Evolutionary conservation across 2,113 vertebrate species (phyloP).

Genomic region (Elephantulus edwardii): DNA sequence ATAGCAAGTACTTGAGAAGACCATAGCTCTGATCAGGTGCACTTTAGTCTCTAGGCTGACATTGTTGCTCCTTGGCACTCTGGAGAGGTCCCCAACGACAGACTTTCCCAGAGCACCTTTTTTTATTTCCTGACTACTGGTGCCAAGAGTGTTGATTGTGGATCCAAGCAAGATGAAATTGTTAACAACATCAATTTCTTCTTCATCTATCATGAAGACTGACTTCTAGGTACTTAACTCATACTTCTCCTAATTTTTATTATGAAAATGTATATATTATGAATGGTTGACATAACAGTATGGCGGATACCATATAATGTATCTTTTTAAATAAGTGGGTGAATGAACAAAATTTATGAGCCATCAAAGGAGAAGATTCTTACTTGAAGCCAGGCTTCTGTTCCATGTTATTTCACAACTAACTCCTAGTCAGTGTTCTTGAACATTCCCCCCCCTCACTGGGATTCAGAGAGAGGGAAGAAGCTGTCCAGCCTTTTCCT

Average conservation of each 20-base stretch:
- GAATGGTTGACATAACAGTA: background rate
- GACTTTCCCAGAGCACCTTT: too few relatives aligned
- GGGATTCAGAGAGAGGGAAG: background rate
- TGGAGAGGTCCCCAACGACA: too few relatives aligned
- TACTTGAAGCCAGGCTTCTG: background rate
- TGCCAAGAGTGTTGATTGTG: background rate
- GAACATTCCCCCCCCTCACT: background rate
- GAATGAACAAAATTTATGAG: background rate
- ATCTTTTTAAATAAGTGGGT: background rate
- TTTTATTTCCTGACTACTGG: too few relatives aligned
- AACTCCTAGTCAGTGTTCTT: background rate
- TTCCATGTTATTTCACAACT: background rate
- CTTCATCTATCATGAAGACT: background rate
- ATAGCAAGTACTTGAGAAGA: too few relatives aligned
- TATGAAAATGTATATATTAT: background rate
- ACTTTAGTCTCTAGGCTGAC: too few relatives aligned
- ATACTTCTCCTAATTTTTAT: background rate
- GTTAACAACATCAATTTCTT: background rate
- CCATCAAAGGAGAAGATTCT: background rate
- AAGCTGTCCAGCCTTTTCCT: background rate
- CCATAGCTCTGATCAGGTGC: too few relatives aligned
- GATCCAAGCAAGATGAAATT: background rate
- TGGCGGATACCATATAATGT: background rate
- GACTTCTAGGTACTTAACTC: background rate
- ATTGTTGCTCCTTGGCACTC: too few relatives aligned